Conservation (phyloP, 2,888 invertebrate genomes). For the Melieria omissa region DNA sequence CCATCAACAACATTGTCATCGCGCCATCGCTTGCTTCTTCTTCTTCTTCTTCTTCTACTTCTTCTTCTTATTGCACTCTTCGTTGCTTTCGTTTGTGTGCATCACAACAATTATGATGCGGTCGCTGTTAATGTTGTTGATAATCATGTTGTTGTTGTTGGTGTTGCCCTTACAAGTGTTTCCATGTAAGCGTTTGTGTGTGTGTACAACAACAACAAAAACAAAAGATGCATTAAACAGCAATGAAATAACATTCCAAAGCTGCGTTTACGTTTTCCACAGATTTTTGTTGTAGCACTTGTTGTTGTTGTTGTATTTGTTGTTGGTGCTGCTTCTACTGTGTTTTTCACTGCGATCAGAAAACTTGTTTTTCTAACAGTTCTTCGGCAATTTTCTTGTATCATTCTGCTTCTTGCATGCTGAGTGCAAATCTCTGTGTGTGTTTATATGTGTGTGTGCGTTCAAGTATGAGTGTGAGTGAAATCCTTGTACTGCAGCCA, state of each 20-base stretch:
- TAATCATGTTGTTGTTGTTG: constrained; percentile 17
- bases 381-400: neutral
- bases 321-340: neutral
- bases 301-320: neutral
- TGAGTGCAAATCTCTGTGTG: neutral
- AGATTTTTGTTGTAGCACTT: constrained; percentile 18
- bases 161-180: constrained; percentile 4
- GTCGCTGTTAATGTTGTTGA: constrained; percentile 9
- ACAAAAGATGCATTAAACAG: too few species aligned
- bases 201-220: too few species aligned
- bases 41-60: neutral
- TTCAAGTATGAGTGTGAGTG: too few species aligned
- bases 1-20: neutral
- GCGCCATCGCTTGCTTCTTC: constrained; percentile 1
- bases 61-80: too few species aligned
- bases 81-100: neutral
- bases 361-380: constrained; percentile 37
- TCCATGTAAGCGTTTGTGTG: neutral
- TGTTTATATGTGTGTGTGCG: neutral
- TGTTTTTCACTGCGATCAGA: neutral
- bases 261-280: neutral
- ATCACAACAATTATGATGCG: too few species aligned
- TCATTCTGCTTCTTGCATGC: constrained; percentile 9
- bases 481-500: too few species aligned
- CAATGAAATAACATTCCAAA: neutral